These are phyloP conservation scores for Doris montereyensis DNA, from an alignment of 2,888 invertebrate species.

Conservation along the genomic window DNA sequence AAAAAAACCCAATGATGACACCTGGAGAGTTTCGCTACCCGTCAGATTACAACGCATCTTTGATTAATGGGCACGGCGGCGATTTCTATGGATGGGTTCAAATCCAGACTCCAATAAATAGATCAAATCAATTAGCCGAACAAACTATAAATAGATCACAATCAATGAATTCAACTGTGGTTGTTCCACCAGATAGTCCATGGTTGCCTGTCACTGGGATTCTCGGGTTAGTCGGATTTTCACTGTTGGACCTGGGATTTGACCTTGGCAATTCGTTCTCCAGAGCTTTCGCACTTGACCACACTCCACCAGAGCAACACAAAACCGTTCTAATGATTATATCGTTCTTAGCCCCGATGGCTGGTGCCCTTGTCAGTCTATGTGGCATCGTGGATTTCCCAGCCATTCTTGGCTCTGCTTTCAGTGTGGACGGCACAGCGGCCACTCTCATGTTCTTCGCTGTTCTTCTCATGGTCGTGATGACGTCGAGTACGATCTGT, in stretches of 20 bases:
- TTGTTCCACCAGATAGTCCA: background rate
- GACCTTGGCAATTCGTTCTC: background rate
- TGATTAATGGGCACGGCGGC: no score
- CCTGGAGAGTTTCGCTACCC: no score
- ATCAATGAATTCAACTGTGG: no score
- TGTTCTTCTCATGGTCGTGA: background rate
- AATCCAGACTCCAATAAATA: no score
- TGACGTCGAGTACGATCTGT: background rate
- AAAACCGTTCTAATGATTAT: conserved; percentile 21
- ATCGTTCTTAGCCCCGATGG: conserved; percentile 1
- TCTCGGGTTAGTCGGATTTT: background rate
- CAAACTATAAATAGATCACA: no score
- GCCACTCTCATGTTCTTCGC: conserved; percentile 32
- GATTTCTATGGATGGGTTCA: no score
- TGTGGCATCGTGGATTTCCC: conserved; percentile 36
- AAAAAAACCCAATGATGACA: no score
- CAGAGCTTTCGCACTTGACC: background rate
- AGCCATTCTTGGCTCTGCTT: background rate
- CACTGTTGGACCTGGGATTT: background rate
- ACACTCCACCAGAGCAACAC: background rate
- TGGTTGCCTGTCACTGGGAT: background rate
- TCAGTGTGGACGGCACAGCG: conserved; percentile 31
- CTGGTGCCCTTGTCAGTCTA: conserved; percentile 22
- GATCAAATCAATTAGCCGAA: no score
- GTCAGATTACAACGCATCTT: no score